Evolutionary conservation across 1,140 invertebrate genomes (phyloP).

Genomic region (Andricus grossulariae): DNA sequence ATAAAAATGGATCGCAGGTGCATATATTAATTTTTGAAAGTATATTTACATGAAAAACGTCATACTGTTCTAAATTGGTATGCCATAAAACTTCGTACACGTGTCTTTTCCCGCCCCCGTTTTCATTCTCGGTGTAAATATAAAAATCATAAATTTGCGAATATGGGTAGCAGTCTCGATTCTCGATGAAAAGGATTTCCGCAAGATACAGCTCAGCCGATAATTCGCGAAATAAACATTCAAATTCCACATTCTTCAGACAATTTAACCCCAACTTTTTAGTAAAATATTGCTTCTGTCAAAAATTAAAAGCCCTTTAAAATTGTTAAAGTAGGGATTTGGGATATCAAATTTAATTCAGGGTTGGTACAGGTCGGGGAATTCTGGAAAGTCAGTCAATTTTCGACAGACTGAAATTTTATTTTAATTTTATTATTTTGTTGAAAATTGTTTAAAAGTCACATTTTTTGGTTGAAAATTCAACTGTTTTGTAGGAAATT

Average conservation of each 20-base stretch:
- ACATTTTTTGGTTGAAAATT: too few species aligned
- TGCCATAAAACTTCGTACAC: not conserved
- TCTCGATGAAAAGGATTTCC: slow-evolving; percentile 20
- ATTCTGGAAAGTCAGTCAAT: too few species aligned
- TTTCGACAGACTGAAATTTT: too few species aligned
- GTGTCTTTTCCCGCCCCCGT: not conserved
- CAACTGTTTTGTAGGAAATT: too few species aligned
- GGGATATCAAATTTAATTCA: too few species aligned
- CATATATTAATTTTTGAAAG: not conserved
- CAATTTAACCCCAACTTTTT: too few species aligned
- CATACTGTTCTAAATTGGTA: not conserved
- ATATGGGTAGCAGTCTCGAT: not conserved
- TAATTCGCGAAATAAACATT: slow-evolving; percentile 3
- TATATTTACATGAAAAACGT: not conserved
- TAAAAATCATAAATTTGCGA: slow-evolving; percentile 23
- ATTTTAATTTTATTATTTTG: too few species aligned
- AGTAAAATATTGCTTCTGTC: too few species aligned
- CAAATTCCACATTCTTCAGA: not conserved
- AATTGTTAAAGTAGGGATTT: too few species aligned
- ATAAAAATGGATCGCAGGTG: not conserved
- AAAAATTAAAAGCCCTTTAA: too few species aligned
- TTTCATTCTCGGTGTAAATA: slow-evolving; percentile 18
- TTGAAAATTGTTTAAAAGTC: too few species aligned
- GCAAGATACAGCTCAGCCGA: not conserved
- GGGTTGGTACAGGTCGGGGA: too few species aligned